Conservation (phyloP, 2,797 vertebrate genomes). For the Phrynocephalus guinanensis region DNA sequence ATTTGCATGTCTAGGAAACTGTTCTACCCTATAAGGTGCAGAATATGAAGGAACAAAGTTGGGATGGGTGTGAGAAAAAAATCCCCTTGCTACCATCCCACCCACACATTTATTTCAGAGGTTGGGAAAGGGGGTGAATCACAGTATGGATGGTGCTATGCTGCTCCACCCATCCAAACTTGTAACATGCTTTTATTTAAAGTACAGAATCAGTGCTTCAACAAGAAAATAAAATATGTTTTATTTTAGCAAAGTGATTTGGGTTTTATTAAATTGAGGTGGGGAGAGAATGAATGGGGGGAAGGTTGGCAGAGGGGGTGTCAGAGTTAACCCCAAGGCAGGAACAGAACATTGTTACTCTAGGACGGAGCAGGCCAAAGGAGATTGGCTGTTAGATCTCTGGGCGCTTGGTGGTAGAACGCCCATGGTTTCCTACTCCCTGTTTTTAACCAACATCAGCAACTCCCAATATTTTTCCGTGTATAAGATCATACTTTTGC, state of each 20-base stretch:
- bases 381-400: background rate
- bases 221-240: conserved; percentile 36
- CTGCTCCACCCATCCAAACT: too few species aligned
- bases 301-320: too few species aligned
- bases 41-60: background rate
- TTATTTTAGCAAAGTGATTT: conserved; percentile 17
- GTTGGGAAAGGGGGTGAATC: background rate
- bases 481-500: too few species aligned
- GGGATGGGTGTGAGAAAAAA: background rate
- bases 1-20: conserved; percentile 1
- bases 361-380: background rate
- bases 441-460: background rate
- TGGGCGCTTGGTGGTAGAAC: background rate
- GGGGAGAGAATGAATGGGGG: too few species aligned
- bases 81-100: background rate
- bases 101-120: too few species aligned
- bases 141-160: background rate
- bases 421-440: background rate
- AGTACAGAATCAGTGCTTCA: conserved; percentile 3
- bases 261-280: background rate
- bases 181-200: background rate
- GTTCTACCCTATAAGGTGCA: background rate
- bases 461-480: too few species aligned
- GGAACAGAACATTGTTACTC: background rate
- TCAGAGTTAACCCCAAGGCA: background rate